Conservation (phyloP, 2,797 vertebrate genomes). For the Nyctibius grandis region DNA sequence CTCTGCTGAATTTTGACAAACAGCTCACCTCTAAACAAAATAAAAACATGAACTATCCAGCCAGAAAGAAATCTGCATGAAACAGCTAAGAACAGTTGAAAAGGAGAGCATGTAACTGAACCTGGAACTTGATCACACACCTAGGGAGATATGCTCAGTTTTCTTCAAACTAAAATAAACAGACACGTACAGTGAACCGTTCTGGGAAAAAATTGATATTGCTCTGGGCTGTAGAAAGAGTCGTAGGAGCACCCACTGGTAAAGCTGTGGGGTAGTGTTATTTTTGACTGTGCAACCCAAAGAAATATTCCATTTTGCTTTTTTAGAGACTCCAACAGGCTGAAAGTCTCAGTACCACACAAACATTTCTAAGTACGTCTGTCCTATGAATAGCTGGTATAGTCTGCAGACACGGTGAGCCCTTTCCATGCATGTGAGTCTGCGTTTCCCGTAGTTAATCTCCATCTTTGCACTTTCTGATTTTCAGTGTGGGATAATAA, state of each 20-base stretch:
- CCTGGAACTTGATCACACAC: neutral
- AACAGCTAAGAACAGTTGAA: neutral
- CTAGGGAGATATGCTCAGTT: neutral
- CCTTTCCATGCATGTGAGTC: rapidly evolving
- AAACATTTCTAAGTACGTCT: neutral
- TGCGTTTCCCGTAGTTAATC: neutral
- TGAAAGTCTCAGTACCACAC: neutral
- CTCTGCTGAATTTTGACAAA: neutral
- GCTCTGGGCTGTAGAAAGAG: neutral
- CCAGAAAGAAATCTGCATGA: neutral
- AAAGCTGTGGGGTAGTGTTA: neutral
- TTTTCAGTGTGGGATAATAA: neutral
- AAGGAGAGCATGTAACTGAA: neutral
- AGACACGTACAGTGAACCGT: neutral
- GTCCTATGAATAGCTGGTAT: neutral
- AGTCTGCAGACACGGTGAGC: neutral
- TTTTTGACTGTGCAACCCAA: neutral
- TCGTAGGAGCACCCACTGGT: neutral
- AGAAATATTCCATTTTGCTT: neutral
- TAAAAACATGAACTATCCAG: neutral
- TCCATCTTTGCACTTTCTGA: neutral
- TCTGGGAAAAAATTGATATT: neutral
- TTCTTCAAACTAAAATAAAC: neutral
- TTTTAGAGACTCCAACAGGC: neutral
- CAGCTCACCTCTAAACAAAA: neutral